These are phyloP conservation scores for Turritopsis dohrnii DNA, from an alignment of 30 jellyfish, hydroid and myxozoan genomes.

Conservation along the genomic window DNA sequence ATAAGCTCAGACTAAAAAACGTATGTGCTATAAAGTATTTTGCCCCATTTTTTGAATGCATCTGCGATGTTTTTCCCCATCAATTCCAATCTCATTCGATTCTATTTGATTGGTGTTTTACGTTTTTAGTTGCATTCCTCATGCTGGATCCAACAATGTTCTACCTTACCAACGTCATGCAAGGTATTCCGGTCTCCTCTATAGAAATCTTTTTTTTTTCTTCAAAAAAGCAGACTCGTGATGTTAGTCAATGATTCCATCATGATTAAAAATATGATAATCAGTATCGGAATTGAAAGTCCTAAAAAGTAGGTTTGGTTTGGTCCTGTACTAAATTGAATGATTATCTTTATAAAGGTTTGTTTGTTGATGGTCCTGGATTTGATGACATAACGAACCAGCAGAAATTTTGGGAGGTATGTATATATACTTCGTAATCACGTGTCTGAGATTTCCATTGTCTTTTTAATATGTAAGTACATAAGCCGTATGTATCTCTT, in stretches of 20 bases:
- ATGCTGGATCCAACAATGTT: constrained; percentile 93
- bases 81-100: too few relatives aligned
- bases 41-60: too few relatives aligned
- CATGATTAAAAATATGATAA: too few relatives aligned
- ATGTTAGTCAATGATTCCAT: neutral
- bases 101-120: too few relatives aligned
- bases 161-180: constrained; percentile 88
- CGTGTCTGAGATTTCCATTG: neutral
- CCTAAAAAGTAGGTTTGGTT: too few relatives aligned
- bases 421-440: neutral
- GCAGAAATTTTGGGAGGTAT: constrained; percentile 69
- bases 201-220: neutral
- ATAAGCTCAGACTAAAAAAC: too few relatives aligned
- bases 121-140: constrained; percentile 77
- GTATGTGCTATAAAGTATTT: too few relatives aligned
- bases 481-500: neutral
- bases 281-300: too few relatives aligned
- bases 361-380: constrained; percentile 72
- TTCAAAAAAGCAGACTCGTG: neutral
- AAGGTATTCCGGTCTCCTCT: constrained; percentile 33
- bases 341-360: constrained; percentile 19
- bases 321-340: too few relatives aligned
- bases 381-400: constrained; percentile 38
- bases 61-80: too few relatives aligned
- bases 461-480: too few relatives aligned